phyloP scores from a whole-genome alignment of 1,140 invertebrate genomes.

The Aphelinus certus region DNA sequence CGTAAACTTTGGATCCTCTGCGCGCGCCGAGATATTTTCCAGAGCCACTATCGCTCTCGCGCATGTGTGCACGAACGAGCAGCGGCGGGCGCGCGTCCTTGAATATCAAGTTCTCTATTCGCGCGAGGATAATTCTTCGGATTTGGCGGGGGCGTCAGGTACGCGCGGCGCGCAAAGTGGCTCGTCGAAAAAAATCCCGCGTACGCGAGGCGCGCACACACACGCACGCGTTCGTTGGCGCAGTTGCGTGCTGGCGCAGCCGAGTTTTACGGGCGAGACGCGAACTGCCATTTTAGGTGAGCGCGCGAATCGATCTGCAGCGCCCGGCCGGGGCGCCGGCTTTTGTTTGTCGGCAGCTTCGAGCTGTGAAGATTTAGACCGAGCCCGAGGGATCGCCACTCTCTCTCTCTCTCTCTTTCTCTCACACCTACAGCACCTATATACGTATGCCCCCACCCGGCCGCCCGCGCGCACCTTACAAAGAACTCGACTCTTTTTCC shows the following conservation, averaged over 20 bases:
- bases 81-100: no score
- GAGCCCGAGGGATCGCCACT: no score
- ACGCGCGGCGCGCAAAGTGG: slow-evolving; percentile 9
- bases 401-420: no score
- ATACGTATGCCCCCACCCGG: no score
- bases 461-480: no score
- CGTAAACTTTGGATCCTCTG: no score
- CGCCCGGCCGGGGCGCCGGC: not conserved
- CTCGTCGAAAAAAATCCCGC: slow-evolving; percentile 26
- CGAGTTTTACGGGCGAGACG: slow-evolving; percentile 30
- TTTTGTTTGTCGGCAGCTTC: slow-evolving; percentile 27
- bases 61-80: no score
- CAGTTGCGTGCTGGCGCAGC: slow-evolving; percentile 9
- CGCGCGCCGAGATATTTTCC: not conserved
- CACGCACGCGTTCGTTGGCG: no score
- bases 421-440: no score
- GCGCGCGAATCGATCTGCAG: slow-evolving; percentile 16
- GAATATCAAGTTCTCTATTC: not conserved
- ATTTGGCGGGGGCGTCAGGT: not conserved
- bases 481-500: no score
- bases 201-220: not conserved
- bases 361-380: no score
- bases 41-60: not conserved
- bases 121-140: not conserved
- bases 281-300: slow-evolving; percentile 31